Conservation (phyloP, 2,113 vertebrate species). For the Malaclemys terrapin region DNA sequence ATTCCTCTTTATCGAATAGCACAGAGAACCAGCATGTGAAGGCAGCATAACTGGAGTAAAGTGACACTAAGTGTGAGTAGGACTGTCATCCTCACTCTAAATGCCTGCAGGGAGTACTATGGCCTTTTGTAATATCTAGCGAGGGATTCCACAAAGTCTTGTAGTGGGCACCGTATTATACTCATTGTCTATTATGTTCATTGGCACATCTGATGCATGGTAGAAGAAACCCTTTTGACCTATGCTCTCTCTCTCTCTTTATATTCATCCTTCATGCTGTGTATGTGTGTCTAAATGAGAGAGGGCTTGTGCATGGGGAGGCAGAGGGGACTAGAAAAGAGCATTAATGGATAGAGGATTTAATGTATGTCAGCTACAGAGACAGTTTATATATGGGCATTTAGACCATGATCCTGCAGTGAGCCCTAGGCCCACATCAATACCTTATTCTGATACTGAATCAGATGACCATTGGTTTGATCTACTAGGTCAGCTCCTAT, state of each 20-base stretch:
- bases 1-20: constrained; percentile 49
- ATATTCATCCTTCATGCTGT: neutral
- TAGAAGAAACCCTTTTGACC: neutral
- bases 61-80: constrained; percentile 39
- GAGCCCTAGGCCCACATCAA: neutral
- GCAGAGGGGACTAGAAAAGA: neutral
- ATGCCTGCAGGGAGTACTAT: constrained; percentile 39
- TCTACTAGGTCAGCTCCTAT: neutral
- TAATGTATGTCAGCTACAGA: neutral
- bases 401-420: neutral
- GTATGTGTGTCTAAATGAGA: neutral
- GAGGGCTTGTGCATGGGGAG: neutral
- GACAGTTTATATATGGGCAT: neutral
- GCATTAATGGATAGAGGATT: neutral
- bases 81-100: constrained; percentile 41
- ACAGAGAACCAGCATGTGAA: constrained; percentile 15
- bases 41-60: constrained; percentile 26
- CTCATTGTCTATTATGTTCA: neutral
- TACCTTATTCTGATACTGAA: neutral
- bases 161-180: neutral
- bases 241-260: neutral
- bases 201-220: neutral
- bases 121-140: neutral
- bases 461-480: neutral
- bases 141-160: constrained; percentile 19